These are phyloP conservation scores for Protobothrops flavoviridis DNA, from an alignment of 2,113 vertebrate species.

Conservation along the genomic window DNA sequence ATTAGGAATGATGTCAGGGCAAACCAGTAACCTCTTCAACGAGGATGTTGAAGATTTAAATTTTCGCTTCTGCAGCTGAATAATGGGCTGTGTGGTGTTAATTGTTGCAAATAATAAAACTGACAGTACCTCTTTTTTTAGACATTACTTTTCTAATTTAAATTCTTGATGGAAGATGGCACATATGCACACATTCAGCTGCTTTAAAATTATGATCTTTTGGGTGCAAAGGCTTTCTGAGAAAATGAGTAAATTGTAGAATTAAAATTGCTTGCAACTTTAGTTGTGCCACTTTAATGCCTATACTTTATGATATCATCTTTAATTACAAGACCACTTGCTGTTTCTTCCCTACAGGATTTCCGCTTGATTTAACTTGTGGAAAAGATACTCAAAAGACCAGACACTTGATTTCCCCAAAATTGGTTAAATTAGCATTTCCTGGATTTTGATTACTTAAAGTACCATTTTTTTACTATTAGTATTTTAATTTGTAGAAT, in stretches of 20 bases:
- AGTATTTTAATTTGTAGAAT: not conserved
- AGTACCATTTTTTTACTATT: not conserved
- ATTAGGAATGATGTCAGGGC: not conserved
- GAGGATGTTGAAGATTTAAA: not conserved
- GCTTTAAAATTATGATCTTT: not conserved
- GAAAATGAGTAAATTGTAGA: constrained; percentile 8
- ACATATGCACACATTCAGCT: not conserved
- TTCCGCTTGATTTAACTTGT: not conserved
- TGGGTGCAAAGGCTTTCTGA: not conserved
- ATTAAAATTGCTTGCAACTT: constrained; percentile 28
- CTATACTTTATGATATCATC: constrained; percentile 25
- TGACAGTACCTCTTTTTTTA: not conserved
- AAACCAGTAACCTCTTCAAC: not conserved
- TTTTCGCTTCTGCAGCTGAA: not conserved
- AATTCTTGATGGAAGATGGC: not conserved
- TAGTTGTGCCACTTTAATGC: constrained; percentile 8
- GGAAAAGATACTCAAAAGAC: not conserved
- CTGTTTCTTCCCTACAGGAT: not conserved
- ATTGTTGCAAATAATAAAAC: not conserved
- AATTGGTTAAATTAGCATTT: constrained; percentile 7
- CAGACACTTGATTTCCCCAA: not conserved
- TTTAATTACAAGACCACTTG: constrained; percentile 29
- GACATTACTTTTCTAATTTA: constrained; percentile 9
- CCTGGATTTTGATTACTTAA: not conserved
- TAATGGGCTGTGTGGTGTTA: not conserved